A percentile compares a stretch with the other conserved stretches of the same genome.
Evolutionary conservation across 2,888 invertebrate genomes (phyloP).

Genomic region (Bursaphelenchus okinawaensis): DNA sequence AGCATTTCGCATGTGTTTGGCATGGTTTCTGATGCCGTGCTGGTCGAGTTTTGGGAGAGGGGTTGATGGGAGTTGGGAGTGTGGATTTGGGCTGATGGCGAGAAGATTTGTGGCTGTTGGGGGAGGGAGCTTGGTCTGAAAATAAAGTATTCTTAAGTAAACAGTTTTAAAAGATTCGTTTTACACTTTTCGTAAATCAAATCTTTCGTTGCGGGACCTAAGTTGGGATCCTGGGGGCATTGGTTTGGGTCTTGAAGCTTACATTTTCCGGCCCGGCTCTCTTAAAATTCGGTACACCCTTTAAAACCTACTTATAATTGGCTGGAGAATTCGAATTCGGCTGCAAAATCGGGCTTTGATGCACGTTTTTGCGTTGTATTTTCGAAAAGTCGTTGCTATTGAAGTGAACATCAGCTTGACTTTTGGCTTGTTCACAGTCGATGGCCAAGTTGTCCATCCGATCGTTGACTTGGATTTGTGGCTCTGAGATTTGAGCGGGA

Average conservation of each 20-base stretch:
- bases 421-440: not conserved
- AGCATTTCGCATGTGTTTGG: slow-evolving; percentile 4
- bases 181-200: too few species aligned
- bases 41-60: slow-evolving; percentile 7
- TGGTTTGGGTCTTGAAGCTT: too few species aligned
- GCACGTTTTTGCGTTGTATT: not conserved
- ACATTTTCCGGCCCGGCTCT: too few species aligned
- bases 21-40: not conserved
- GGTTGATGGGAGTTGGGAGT: slow-evolving; percentile 13
- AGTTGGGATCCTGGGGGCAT: too few species aligned
- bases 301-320: not conserved
- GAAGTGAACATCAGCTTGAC: not conserved
- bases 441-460: not conserved
- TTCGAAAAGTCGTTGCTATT: not conserved
- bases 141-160: not conserved
- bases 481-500: not conserved
- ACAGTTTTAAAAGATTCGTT: too few species aligned
- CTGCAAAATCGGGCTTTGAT: not conserved
- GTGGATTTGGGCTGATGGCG: slow-evolving; percentile 1
- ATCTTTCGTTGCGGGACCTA: too few species aligned
- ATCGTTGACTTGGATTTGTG: not conserved
- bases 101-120: not conserved
- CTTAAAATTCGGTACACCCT: too few species aligned
- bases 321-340: not conserved
- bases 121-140: not conserved